Evolutionary conservation across 2,797 vertebrate species (phyloP), one percentile per base, ranked within the genome.

Genomic region (Acanthurus leucopareius): DNA sequence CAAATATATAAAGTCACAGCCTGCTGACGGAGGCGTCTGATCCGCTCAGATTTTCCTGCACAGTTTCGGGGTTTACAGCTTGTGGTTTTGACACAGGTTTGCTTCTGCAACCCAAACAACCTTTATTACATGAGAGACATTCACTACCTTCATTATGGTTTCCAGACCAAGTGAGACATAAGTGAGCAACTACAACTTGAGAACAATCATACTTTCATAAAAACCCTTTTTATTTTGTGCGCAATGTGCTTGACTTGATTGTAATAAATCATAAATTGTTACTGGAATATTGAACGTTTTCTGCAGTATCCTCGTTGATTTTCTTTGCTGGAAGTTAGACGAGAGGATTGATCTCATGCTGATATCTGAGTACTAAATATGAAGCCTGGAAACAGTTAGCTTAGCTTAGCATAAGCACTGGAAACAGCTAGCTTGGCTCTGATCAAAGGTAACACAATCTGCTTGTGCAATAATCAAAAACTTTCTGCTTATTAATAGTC

Each of bases 1-100:
- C 47, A 77, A 58, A 84, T 70, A n/a, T 13, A 32, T 22, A 16
- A 77, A 69, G 61, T 48, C 60, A 45, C 57, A 56, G 45, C 10
- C 51, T 25, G 58, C 47, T 44, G 51, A 59, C 17, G 25, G 72
- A 82, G 4, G 35, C 28, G 2, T 42, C 42, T 28, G 57, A 48
- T 77, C 35, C n/a, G 67, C 47, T 19, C 38, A 40, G 19, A 59
- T 45, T 80, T 84, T 70, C 28, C 70, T 22, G 3, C 32, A 10
- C 51, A 56, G 57, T 58, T 58, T 48, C 4, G 9, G 19, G 48
- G 10, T n/a, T 48, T 51, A 51, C 48, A 51, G 19, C 16, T 7
- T 5, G 32, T 42, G 8, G 25, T 58, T 35, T 10, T 7, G 19
- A 47, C 19, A 3, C 32, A 9, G 17, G 48, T 49, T 56, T 65